These are phyloP conservation scores for Volucella zonaria DNA, from an alignment of 2,888 invertebrate genomes.

Conservation along the genomic window DNA sequence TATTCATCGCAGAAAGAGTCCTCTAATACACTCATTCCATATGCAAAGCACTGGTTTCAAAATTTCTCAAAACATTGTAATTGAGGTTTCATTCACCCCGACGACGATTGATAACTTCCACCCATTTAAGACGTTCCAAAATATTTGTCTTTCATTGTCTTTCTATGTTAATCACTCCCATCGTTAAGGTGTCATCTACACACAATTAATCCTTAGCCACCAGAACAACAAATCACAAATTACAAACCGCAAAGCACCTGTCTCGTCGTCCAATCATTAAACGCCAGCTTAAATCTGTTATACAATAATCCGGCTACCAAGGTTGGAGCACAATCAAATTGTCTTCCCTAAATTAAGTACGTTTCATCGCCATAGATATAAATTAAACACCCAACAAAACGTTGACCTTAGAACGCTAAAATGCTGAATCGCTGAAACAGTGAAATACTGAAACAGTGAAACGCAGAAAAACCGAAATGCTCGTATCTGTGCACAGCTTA, in stretches of 20 bases:
- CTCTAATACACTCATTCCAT: no score
- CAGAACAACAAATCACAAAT: no score
- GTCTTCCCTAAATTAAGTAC: slow-evolving; percentile 55
- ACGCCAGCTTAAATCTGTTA: slow-evolving; percentile 12
- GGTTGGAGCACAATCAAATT: slow-evolving; percentile 61
- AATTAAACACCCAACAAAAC: slow-evolving; percentile 57
- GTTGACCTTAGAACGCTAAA: slow-evolving; percentile 67
- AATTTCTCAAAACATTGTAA: no score
- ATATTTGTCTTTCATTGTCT: no score
- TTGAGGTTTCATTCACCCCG: no score
- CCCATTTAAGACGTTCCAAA: no score
- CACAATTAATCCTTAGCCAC: background rate
- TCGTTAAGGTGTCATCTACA: slow-evolving; percentile 3
- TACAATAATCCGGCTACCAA: slow-evolving; percentile 39
- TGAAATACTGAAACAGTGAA: no score
- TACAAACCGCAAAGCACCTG: background rate
- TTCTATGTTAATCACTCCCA: background rate
- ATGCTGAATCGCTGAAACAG: slow-evolving; percentile 8
- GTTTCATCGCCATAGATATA: slow-evolving; percentile 42
- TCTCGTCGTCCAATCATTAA: slow-evolving; percentile 10
- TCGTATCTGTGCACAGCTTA: background rate
- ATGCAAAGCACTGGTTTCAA: no score
- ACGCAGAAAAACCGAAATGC: background rate
- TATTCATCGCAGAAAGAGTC: no score
- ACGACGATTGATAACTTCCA: no score